Percentiles rank a stretch among this genome's conserved stretches.
phyloP scores from a whole-genome alignment of 2,797 vertebrate genomes.

The Sebastiscus albofasciatus region DNA sequence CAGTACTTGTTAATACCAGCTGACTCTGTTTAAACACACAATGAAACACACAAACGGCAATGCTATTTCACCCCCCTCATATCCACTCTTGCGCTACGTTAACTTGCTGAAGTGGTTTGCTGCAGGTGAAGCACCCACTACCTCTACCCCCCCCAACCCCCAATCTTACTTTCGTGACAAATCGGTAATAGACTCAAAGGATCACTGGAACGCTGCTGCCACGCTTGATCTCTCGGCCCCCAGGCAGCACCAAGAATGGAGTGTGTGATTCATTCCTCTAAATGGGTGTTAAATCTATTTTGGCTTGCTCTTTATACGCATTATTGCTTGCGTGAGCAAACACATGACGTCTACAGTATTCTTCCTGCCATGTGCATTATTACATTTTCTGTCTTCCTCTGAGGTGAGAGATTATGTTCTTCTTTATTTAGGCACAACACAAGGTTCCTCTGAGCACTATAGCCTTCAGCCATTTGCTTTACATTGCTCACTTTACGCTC shows the following conservation, averaged over 20 bases:
- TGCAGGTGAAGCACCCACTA: slow-evolving; percentile 5
- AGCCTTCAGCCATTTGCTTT: too few relatives aligned
- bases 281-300: slow-evolving; percentile 32
- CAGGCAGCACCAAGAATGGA: slow-evolving; percentile 10
- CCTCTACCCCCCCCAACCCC: neutral
- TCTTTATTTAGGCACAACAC: neutral
- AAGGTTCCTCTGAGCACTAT: too few relatives aligned
- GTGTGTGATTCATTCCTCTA: slow-evolving; percentile 32
- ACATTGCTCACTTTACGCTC: too few relatives aligned
- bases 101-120: slow-evolving; percentile 8
- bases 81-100: neutral
- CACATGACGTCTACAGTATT: neutral
- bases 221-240: slow-evolving; percentile 22
- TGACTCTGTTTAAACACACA: slow-evolving; percentile 20
- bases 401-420: slow-evolving; percentile 7
- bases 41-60: neutral
- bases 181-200: slow-evolving; percentile 26
- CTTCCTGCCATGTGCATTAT: too few relatives aligned
- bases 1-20: slow-evolving; percentile 36
- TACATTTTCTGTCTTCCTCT: neutral
- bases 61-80: too few relatives aligned
- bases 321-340: slow-evolving; percentile 23
- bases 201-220: neutral
- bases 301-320: neutral
- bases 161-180: slow-evolving; percentile 16